A percentile compares a stretch with the other conserved stretches of the same genome.
Evolutionary conservation across 2,113 vertebrate genomes (phyloP).

Genomic region (Jaculus jaculus): DNA sequence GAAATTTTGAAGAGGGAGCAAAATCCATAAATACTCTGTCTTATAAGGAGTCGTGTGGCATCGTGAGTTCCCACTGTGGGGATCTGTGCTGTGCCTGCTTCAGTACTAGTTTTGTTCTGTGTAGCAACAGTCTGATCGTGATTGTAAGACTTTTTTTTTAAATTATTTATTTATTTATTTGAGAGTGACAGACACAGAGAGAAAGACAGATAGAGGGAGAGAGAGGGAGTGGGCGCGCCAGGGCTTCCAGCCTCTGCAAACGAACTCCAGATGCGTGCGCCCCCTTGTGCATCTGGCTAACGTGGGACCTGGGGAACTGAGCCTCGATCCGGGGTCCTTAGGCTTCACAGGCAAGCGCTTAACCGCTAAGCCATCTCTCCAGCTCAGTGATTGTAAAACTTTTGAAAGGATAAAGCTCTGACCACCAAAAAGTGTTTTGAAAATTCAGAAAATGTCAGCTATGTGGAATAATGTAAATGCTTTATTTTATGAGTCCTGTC

Average conservation of each 20-base stretch:
- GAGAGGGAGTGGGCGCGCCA: no score
- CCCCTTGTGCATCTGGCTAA: no score
- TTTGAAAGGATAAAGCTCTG: not conserved
- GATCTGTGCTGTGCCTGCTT: not conserved
- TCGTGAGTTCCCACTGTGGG: accelerated
- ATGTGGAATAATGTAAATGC: accelerated
- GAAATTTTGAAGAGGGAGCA: not conserved
- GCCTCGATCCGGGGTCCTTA: no score
- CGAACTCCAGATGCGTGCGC: no score
- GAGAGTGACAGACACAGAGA: no score
- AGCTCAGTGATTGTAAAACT: not conserved
- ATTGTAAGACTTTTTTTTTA: not conserved
- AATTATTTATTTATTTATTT: no score
- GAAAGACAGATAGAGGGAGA: no score
- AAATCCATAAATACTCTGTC: not conserved
- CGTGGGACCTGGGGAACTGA: no score
- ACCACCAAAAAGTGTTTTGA: not conserved
- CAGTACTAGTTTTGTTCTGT: accelerated
- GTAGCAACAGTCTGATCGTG: accelerated
- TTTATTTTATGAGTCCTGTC: not conserved
- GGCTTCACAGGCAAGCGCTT: no score
- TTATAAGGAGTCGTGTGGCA: accelerated
- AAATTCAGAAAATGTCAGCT: not conserved
- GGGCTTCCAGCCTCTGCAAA: no score
- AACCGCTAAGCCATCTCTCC: no score